A percentile compares a stretch with the other conserved stretches of the same genome.
phyloP scores from a whole-genome alignment of 37 sponge, comb jelly and placozoan species.

The Oopsacas minuta region DNA sequence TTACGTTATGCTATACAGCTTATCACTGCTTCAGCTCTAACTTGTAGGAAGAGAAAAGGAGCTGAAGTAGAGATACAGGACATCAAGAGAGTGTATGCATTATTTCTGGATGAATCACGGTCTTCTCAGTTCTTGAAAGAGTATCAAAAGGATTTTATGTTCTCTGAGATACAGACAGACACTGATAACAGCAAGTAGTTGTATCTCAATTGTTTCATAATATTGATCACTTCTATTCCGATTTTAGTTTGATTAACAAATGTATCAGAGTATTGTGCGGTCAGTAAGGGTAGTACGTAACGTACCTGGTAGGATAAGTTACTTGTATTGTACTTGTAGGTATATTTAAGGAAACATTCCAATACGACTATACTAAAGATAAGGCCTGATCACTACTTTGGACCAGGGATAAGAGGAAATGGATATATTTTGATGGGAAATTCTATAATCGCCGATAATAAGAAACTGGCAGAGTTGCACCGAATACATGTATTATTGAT shows the following conservation, averaged over 20 bases:
- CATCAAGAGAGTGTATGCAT: slow-evolving; percentile 83
- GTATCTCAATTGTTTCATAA: background rate
- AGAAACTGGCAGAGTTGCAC: too few species aligned
- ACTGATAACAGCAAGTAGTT: background rate
- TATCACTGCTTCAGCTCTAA: slow-evolving; percentile 79
- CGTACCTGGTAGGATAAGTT: too few species aligned
- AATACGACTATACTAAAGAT: too few species aligned
- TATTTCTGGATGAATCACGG: slow-evolving; percentile 84
- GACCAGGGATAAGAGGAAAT: too few species aligned
- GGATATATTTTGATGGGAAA: too few species aligned
- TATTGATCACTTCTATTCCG: background rate
- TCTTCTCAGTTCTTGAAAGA: slow-evolving; percentile 84
- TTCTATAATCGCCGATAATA: too few species aligned
- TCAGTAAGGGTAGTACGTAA: too few species aligned
- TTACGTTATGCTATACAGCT: slow-evolving; percentile 95
- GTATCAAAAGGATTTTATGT: slow-evolving; percentile 64
- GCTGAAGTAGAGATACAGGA: slow-evolving; percentile 90
- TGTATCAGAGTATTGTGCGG: too few species aligned
- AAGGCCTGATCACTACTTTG: too few species aligned
- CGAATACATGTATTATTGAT: too few species aligned
- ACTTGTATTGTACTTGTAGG: too few species aligned
- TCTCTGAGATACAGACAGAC: slow-evolving; percentile 33
- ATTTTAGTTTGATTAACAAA: background rate
- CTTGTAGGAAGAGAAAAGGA: slow-evolving; percentile 85
- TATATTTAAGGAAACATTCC: too few species aligned